phyloP scores from a whole-genome alignment of 2,797 vertebrate genomes.

The Mastacembelus armatus region DNA sequence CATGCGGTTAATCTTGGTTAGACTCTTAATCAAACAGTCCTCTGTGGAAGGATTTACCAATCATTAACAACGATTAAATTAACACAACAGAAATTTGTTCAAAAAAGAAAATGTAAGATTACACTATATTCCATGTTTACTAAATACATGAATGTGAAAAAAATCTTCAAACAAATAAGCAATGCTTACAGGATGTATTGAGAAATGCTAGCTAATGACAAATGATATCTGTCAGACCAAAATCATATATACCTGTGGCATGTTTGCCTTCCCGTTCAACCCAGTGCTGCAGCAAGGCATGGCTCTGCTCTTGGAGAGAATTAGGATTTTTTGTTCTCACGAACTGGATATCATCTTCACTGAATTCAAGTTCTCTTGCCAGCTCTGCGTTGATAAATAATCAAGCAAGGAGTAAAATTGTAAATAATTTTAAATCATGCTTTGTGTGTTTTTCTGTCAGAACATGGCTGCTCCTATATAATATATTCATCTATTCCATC shows the following conservation, averaged over 20 bases:
- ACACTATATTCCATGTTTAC: too few species aligned
- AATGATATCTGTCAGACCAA: constrained; percentile 7
- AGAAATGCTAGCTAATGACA: neutral
- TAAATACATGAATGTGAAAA: constrained; percentile 1
- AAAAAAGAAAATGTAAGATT: neutral
- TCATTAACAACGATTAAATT: neutral
- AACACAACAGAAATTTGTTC: constrained; percentile 1
- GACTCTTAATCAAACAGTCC: constrained; percentile 89
- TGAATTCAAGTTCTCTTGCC: constrained; percentile 96
- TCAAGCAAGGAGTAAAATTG: constrained; percentile 12
- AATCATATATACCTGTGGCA: constrained; percentile 87
- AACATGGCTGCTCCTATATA: too few species aligned
- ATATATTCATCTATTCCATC: neutral
- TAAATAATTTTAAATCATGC: neutral
- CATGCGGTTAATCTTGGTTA: constrained; percentile 98
- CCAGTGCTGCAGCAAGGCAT: constrained; percentile 95
- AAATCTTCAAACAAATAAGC: neutral
- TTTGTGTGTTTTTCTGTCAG: too few species aligned
- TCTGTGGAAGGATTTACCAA: constrained; percentile 79
- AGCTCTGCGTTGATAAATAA: constrained; percentile 82
- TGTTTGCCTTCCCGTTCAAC: constrained; percentile 93
- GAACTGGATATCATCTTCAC: constrained; percentile 92
- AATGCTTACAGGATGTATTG: constrained; percentile 1
- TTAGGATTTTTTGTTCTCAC: constrained; percentile 95
- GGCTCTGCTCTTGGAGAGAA: constrained; percentile 97